Evolutionary conservation across 2,888 invertebrate species (phyloP).

Genomic region (Cerastis rubricosa): DNA sequence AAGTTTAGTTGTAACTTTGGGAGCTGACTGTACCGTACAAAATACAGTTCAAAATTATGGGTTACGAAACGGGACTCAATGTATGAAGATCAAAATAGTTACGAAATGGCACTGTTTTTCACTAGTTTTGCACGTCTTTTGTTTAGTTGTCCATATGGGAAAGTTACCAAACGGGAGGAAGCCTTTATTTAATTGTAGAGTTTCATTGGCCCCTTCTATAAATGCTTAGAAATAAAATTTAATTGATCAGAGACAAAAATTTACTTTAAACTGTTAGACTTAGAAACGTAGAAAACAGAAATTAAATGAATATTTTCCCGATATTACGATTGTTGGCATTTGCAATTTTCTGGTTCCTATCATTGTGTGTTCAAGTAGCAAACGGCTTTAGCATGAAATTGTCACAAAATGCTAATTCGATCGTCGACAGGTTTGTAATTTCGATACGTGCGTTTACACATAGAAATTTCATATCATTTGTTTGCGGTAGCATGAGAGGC

Average conservation of each 20-base stretch:
- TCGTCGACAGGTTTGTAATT: conserved; percentile 18
- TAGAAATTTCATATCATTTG: conserved; percentile 17
- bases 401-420: conserved; percentile 28
- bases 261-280: neutral
- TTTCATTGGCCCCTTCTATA: conserved; percentile 4
- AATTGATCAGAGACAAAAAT: neutral
- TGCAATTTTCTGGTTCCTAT: conserved; percentile 12
- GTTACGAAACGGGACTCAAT: no score
- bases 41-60: no score
- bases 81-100: no score
- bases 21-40: no score
- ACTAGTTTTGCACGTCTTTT: no score
- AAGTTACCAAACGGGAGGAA: no score
- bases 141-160: no score
- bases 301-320: neutral
- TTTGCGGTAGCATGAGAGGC: conserved; percentile 6
- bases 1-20: no score
- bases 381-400: conserved; percentile 20
- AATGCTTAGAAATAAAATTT: neutral
- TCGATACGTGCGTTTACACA: conserved; percentile 1
- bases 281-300: neutral
- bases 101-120: no score
- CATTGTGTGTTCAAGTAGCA: conserved; percentile 12
- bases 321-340: neutral
- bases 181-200: neutral